These are phyloP conservation scores for Chesias legatella DNA, from an alignment of 2,888 invertebrate genomes.

Conservation along the genomic window DNA sequence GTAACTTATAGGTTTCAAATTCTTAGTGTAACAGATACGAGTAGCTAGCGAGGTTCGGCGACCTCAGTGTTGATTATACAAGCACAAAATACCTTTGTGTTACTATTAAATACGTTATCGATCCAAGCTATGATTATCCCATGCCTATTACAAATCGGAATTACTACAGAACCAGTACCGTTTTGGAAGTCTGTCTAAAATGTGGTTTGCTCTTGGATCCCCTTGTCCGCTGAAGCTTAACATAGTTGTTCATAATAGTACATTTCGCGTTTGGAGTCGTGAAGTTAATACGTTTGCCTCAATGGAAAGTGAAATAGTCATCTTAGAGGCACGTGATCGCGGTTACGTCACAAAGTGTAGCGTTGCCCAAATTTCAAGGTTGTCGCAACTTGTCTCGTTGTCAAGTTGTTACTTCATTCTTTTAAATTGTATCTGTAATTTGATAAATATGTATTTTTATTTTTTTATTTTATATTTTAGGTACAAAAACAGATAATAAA, in stretches of 20 bases:
- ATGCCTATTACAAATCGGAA: background rate
- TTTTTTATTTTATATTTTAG: too few relatives aligned
- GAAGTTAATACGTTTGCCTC: background rate
- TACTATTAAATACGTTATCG: background rate
- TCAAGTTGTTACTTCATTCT: too few relatives aligned
- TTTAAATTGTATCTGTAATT: too few relatives aligned
- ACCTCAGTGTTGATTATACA: too few relatives aligned
- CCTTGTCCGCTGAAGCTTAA: constrained; percentile 54
- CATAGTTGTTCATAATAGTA: constrained; percentile 2
- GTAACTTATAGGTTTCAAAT: too few relatives aligned
- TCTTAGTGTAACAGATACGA: too few relatives aligned
- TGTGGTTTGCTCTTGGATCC: constrained; percentile 31
- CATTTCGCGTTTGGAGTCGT: background rate
- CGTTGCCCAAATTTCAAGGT: constrained; percentile 16
- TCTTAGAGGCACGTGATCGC: constrained; percentile 32
- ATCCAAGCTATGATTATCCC: constrained; percentile 4
- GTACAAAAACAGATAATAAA: too few relatives aligned
- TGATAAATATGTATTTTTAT: too few relatives aligned
- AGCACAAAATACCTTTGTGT: background rate
- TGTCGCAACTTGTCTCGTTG: background rate
- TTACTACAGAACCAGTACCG: constrained; percentile 11
- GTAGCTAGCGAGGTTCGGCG: too few relatives aligned
- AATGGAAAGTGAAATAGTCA: constrained; percentile 21
- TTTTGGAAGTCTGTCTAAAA: constrained; percentile 18
- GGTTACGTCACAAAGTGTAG: constrained; percentile 19